These are phyloP conservation scores for Criorhina ranunculi DNA, from an alignment of 2,888 invertebrate species.

Conservation along the genomic window DNA sequence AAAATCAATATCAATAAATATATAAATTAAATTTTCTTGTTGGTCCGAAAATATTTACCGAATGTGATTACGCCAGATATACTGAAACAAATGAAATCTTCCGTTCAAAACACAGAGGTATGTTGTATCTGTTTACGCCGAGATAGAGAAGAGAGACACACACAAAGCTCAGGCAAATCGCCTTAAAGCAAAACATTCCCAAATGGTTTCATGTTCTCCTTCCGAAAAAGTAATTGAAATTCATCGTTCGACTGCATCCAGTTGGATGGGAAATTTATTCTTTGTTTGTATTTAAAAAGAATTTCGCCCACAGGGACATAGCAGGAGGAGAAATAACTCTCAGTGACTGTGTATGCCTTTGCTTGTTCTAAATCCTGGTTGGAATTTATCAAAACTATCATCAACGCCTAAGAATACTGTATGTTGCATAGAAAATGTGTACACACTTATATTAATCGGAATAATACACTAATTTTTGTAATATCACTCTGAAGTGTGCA, in stretches of 20 bases:
- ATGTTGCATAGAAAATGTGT: not conserved
- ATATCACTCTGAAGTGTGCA: not conserved
- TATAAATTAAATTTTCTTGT: constrained; percentile 48
- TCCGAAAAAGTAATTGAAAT: constrained; percentile 51
- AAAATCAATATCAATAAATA: constrained; percentile 48
- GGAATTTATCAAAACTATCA: constrained; percentile 10
- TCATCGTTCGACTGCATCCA: constrained; percentile 53
- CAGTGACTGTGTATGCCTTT: not conserved
- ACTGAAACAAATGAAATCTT: constrained; percentile 23
- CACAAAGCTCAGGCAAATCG: constrained; percentile 20
- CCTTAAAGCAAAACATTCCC: constrained; percentile 41
- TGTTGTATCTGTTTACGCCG: constrained; percentile 1
- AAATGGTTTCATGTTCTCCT: constrained; percentile 25
- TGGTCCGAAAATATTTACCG: constrained; percentile 45
- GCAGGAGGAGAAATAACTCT: constrained; percentile 3
- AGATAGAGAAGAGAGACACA: not conserved
- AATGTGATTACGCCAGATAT: constrained; percentile 32
- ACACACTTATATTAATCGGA: constrained; percentile 4
- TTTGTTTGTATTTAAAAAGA: constrained; percentile 31
- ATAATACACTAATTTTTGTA: constrained; percentile 7
- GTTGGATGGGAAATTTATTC: constrained; percentile 41
- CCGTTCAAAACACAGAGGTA: constrained; percentile 11
- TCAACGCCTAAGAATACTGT: constrained; percentile 4
- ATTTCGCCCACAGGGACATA: constrained; percentile 5
- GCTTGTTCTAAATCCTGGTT: not conserved